Evolutionary conservation across 1,140 invertebrate species (phyloP), one percentile per base, ranked within the genome.

Genomic region (Scaptodrosophila lebanonensis): DNA sequence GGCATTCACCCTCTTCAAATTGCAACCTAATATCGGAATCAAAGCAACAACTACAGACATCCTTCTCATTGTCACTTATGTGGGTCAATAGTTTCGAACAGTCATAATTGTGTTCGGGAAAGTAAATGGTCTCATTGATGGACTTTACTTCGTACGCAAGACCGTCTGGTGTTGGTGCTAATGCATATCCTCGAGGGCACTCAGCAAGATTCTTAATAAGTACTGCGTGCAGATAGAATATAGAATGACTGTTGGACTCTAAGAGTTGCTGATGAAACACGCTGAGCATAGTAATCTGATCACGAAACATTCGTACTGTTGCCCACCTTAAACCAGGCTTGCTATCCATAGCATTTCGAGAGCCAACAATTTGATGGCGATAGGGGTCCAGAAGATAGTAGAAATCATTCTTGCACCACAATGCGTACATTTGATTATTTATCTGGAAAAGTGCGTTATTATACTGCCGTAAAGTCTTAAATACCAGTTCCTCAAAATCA

Each of bases 341-440:
- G 8, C 54, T 43, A 29, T 44, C 43, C 18, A 1, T 30, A 15
- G 22, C 4, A 7, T 48, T n/a, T n/a, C n/a, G 36, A 3, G 60
- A 22, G 12, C 65, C 63, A 2, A 67, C 20, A 4, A 83, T 58
- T 1, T 39, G 48, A 54, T 86, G 84, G 6, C 68, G 68, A 54
- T 82, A 86, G 13, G 84, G 84, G 70, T 86, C 84, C 4, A 86
- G 30, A 0, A 86, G 38, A 20, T 86, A 86, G 29, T 68, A 73
- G 15, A 75, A 82, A 15, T 71, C 56, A 13, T 72, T 58, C 35
- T 79, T 86, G n/a, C 36, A 30, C 82, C 79, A 84, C 5, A 86
- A 7, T 0, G 82, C 63, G 22, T 86, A 86, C 32, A 77, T 62
- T 44, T 85, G 83, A 18, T 57, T 67, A 35, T 70, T 70, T 11